Base-by-base conservation (phyloP, 2,113 vertebrate species). In the Carassius gibelio region DNA sequence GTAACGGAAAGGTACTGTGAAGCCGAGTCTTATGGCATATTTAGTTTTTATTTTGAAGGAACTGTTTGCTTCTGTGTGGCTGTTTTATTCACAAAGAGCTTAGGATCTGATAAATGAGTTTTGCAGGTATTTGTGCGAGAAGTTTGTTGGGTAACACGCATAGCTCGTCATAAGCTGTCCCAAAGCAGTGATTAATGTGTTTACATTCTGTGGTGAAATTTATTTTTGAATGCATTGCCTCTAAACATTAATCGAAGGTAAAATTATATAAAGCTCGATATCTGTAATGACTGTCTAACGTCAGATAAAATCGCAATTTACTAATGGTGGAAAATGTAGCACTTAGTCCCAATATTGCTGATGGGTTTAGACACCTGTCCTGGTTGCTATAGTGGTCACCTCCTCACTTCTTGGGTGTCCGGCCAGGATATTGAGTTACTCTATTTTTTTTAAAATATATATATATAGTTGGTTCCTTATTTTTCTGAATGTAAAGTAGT, bases 11-110 rank as follows among this genome's bases (percentile, higher is more conserved):
- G 72, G 81, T 88, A 88, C 85, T 88, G 85, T 87, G 71, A 88
- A 84, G 59, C 57, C 26, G 30, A 59, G 81, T 48, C 26, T 74
- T 62, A 94, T 79, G 76, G 93, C 91, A 17, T 52, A 21, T 62
- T 84, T 84, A 21, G 14, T 23, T 83, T 83, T 57, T 83, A 94
- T 96, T 83, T 93, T 92, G 91, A 94, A 94, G 94, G 90, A 95
- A 94, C 93, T 36, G 62, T 66, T 48, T 1, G 78, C 38, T 48
- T 66, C 38, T 81, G 38, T 15, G 26, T 48, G 55, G 30, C 75
- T 21, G 74, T 76, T 59, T 36, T 38, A 62, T 9, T 62, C 42
- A 19, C n/a, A 66, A n/a, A 1, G 76, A 81, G 66, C 36, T 81
- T 13, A 45, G n/a, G 23, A 50, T 81, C 61, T 62, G 21, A 94